Evolutionary conservation across 2,888 invertebrate species (phyloP).

Genomic region (Machimus atricapillus): DNA sequence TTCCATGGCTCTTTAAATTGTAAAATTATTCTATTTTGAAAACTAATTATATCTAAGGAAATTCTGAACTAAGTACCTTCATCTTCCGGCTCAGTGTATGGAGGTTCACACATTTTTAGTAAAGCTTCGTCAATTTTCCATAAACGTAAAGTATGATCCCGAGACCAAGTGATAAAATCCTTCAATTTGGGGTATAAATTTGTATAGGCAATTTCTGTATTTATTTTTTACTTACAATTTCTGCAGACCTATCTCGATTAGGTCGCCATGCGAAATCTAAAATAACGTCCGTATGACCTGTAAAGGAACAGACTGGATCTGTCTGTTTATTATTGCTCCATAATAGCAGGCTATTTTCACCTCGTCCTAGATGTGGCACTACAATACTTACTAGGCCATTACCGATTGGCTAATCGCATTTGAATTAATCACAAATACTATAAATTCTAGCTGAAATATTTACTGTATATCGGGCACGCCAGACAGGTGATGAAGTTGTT

Average conservation of each 20-base stretch:
- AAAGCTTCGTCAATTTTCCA: slow-evolving; percentile 89
- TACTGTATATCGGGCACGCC: slow-evolving; percentile 90
- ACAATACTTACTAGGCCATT: slow-evolving; percentile 91
- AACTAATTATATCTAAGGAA: neutral
- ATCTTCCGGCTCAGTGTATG: slow-evolving; percentile 62
- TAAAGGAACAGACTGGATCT: slow-evolving; percentile 85
- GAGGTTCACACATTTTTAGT: slow-evolving; percentile 75
- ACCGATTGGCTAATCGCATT: slow-evolving; percentile 77
- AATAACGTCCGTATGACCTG: slow-evolving; percentile 94
- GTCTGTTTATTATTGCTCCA: slow-evolving; percentile 77
- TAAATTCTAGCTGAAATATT: neutral
- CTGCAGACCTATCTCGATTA: slow-evolving; percentile 64
- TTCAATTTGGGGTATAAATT: neutral
- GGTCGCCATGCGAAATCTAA: slow-evolving; percentile 95
- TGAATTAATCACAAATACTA: neutral
- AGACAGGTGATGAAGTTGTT: slow-evolving; percentile 83
- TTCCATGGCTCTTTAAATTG: slow-evolving; percentile 6
- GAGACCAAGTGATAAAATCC: slow-evolving; percentile 93
- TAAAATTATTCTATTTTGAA: neutral
- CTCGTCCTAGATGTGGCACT: slow-evolving; percentile 87
- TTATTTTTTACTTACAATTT: slow-evolving; percentile 54
- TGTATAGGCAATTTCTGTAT: neutral
- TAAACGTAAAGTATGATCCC: slow-evolving; percentile 89
- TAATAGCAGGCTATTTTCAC: slow-evolving; percentile 81
- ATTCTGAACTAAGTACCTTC: slow-evolving; percentile 43